These are phyloP conservation scores for Hydrolagus colliei DNA, from an alignment of 2,797 vertebrate genomes.

Conservation along the genomic window DNA sequence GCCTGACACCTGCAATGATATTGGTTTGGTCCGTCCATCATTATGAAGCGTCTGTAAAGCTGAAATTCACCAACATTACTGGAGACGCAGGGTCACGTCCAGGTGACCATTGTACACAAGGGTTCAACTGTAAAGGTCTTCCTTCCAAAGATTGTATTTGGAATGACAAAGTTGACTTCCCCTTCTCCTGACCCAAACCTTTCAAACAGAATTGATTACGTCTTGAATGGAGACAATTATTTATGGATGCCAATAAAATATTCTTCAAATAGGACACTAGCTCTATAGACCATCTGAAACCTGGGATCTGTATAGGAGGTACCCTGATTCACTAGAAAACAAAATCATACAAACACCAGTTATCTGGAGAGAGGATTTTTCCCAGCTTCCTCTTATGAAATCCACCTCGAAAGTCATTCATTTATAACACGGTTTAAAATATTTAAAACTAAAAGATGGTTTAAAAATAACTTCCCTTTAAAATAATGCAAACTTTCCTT, in stretches of 20 bases:
- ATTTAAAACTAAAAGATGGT: no score
- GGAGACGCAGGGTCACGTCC: no score
- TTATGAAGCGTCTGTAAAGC: not conserved
- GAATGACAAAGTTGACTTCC: no score
- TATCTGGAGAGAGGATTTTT: not conserved
- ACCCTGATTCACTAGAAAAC: not conserved
- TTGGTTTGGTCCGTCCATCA: not conserved
- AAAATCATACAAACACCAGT: not conserved
- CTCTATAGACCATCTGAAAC: constrained; percentile 14
- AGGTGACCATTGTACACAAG: not conserved
- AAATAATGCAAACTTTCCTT: not conserved
- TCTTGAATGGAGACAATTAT: not conserved
- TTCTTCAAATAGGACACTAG: not conserved
- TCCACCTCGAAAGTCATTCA: not conserved
- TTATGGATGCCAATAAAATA: constrained; percentile 5
- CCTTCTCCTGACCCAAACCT: not conserved
- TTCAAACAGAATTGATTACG: not conserved
- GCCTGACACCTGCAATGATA: constrained; percentile 12
- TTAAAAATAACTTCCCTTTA: not conserved
- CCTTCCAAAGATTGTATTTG: not conserved
- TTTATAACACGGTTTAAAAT: not conserved
- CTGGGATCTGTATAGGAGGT: not conserved
- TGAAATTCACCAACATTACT: not conserved
- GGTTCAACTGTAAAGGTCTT: not conserved
- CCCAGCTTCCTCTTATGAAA: not conserved